Evolutionary conservation across 1,140 invertebrate genomes (phyloP).

Genomic region (Anastrepha obliqua): DNA sequence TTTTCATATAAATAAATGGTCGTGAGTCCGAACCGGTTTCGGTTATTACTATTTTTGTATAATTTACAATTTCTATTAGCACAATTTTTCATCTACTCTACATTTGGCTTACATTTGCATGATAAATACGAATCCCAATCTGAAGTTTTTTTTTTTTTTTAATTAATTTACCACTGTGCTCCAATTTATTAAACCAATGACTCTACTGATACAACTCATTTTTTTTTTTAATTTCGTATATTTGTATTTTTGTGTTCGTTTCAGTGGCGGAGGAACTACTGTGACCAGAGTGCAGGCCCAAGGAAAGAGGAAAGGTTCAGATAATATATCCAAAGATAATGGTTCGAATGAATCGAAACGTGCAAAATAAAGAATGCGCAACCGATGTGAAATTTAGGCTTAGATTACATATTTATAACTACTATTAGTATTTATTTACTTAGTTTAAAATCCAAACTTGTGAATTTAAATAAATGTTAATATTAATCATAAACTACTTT

Average conservation of each 20-base stretch:
- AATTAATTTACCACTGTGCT: too few species aligned
- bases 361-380: conserved; percentile 15
- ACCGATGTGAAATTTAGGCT: neutral
- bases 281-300: conserved; percentile 12
- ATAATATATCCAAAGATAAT: conserved; percentile 17
- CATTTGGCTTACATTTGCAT: too few species aligned
- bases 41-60: too few species aligned
- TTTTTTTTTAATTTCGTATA: neutral
- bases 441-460: neutral
- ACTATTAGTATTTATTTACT: conserved; percentile 19
- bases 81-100: too few species aligned
- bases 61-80: too few species aligned
- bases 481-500: neutral
- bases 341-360: conserved; percentile 17
- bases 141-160: too few species aligned
- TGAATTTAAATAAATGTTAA: conserved; percentile 33
- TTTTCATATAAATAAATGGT: too few species aligned
- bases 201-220: too few species aligned
- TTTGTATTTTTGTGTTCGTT: neutral
- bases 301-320: conserved; percentile 28
- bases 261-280: conserved; percentile 28
- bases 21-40: too few species aligned
- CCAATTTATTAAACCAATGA: too few species aligned
- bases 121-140: too few species aligned
- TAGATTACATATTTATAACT: neutral